Conservation (phyloP, 2,113 vertebrate species). For the Eubucco bourcierii region DNA sequence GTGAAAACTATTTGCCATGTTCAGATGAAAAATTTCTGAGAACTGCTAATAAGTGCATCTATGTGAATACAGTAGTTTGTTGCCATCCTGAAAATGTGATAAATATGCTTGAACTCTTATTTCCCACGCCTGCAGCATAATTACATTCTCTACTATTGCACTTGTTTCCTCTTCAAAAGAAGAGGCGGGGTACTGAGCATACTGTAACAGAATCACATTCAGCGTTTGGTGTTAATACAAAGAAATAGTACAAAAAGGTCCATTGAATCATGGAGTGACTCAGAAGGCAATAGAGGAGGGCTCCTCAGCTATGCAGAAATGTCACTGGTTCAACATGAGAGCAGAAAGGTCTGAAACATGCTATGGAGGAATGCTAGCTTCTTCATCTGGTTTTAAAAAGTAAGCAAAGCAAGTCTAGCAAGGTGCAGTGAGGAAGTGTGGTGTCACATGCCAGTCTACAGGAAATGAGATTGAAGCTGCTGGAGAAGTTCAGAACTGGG, state of each 20-base stretch:
- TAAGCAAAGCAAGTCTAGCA: background rate
- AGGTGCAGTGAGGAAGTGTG: constrained; percentile 77
- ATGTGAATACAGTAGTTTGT: background rate
- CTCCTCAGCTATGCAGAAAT: background rate
- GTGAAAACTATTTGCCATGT: background rate
- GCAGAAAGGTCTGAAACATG: background rate
- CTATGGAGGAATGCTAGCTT: background rate
- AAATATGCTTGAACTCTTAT: background rate
- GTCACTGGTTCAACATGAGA: background rate
- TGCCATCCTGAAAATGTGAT: background rate
- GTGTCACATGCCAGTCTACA: constrained; percentile 68
- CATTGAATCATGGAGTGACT: constrained; percentile 35
- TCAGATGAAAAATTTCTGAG: background rate
- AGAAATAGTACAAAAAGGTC: background rate
- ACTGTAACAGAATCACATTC: constrained; percentile 11
- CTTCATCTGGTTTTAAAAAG: constrained; percentile 45
- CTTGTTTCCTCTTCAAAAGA: background rate
- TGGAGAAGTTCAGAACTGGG: constrained; percentile 63
- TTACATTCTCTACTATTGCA: background rate
- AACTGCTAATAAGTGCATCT: background rate
- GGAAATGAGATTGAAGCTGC: constrained; percentile 72
- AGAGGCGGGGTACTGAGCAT: background rate
- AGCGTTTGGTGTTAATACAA: constrained; percentile 15
- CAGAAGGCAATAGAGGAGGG: constrained; percentile 6
- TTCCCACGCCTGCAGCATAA: background rate